Percentiles rank a stretch among this genome's conserved stretches.
Evolutionary conservation across 1,140 invertebrate species (phyloP).

Genomic region (Drosophila teissieri): DNA sequence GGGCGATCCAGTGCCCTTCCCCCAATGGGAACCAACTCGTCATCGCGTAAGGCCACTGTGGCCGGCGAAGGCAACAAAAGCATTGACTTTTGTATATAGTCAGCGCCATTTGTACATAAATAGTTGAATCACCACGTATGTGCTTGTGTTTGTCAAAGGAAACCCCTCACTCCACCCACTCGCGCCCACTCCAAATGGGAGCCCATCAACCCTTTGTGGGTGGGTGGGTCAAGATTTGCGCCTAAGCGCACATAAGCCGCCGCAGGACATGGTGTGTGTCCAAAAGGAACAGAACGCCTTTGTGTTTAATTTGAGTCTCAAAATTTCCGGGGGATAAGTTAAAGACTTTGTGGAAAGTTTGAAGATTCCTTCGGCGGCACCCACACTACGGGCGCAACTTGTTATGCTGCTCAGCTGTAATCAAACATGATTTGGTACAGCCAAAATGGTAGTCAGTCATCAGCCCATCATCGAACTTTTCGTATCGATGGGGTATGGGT

Average conservation of each 20-base stretch:
- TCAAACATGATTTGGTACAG: slow-evolving; percentile 77
- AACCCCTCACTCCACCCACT: slow-evolving; percentile 28
- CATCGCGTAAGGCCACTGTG: slow-evolving; percentile 12
- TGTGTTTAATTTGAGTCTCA: slow-evolving; percentile 70
- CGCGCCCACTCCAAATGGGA: background rate
- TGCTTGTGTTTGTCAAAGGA: slow-evolving; percentile 62
- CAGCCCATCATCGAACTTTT: slow-evolving; percentile 43
- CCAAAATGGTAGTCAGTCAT: slow-evolving; percentile 37
- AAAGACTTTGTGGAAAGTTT: slow-evolving; percentile 56
- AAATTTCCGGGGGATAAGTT: slow-evolving; percentile 51
- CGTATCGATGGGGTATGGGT: slow-evolving; percentile 15
- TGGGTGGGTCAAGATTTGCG: slow-evolving; percentile 70
- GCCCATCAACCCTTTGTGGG: slow-evolving; percentile 51
- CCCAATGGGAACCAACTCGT: background rate
- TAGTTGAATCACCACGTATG: slow-evolving; percentile 45
- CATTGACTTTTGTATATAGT: slow-evolving; percentile 81
- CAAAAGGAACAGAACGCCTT: slow-evolving; percentile 43
- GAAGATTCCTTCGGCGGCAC: background rate
- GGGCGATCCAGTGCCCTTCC: slow-evolving; percentile 27
- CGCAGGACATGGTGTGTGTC: slow-evolving; percentile 66
- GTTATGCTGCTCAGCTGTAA: slow-evolving; percentile 80
- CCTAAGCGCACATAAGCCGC: slow-evolving; percentile 81
- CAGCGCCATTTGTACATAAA: slow-evolving; percentile 82
- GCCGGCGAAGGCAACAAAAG: slow-evolving; percentile 58
- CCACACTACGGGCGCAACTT: slow-evolving; percentile 52